Conservation (phyloP, 2,797 vertebrate genomes). For the Austrolebias charrua region DNA sequence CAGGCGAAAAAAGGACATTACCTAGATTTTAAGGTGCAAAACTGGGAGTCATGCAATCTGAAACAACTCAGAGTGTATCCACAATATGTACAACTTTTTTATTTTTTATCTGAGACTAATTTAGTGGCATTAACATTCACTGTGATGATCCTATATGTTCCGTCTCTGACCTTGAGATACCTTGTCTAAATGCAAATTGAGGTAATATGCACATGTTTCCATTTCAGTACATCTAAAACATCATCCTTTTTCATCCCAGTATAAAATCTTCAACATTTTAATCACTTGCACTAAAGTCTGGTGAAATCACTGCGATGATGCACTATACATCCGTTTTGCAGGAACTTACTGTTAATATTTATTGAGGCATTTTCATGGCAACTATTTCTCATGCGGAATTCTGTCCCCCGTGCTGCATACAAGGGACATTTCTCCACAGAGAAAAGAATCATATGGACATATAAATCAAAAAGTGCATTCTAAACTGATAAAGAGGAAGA, state of each 20-base stretch:
- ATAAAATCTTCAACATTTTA: slow-evolving; percentile 40
- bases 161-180: slow-evolving; percentile 49
- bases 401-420: slow-evolving; percentile 25
- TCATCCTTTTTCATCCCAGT: slow-evolving; percentile 5
- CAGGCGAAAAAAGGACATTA: slow-evolving; percentile 10
- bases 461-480: slow-evolving; percentile 77
- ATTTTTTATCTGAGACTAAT: slow-evolving; percentile 30
- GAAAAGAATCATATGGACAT: slow-evolving; percentile 63
- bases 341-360: slow-evolving; percentile 58
- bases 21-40: slow-evolving; percentile 26
- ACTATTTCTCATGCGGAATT: slow-evolving; percentile 48
- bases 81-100: slow-evolving; percentile 12
- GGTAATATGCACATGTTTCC: slow-evolving; percentile 49
- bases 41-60: slow-evolving; percentile 25
- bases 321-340: slow-evolving; percentile 54
- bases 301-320: slow-evolving; percentile 38
- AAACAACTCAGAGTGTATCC: slow-evolving; percentile 29
- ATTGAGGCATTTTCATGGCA: slow-evolving; percentile 55
- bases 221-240: slow-evolving; percentile 42
- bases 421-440: slow-evolving; percentile 57
- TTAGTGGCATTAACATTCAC: slow-evolving; percentile 9
- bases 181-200: slow-evolving; percentile 64
- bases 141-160: slow-evolving; percentile 20
- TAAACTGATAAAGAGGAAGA: slow-evolving; percentile 76
- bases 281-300: slow-evolving; percentile 45